These are phyloP conservation scores for Tricholauxania praeusta DNA, from an alignment of 2,888 invertebrate species.

Conservation along the genomic window DNA sequence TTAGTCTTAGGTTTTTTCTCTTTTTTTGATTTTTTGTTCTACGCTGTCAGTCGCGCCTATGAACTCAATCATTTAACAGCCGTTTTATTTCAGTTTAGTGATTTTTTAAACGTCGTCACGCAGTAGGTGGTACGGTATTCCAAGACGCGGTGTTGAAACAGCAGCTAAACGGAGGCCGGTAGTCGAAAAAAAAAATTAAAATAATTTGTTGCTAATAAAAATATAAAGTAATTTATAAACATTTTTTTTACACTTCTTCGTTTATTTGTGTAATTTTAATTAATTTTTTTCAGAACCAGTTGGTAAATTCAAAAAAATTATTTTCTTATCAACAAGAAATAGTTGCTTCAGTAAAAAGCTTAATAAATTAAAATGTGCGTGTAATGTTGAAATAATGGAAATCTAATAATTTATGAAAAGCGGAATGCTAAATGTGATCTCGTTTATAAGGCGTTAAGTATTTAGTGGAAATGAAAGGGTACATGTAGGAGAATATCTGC, in stretches of 20 bases:
- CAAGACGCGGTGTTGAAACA: background rate
- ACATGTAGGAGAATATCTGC: no score
- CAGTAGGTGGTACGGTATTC: background rate
- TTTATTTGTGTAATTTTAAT: no score
- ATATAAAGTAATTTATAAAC: background rate
- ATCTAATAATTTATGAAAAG: no score
- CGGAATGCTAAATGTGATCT: no score
- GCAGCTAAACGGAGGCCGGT: background rate
- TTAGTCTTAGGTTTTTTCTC: background rate
- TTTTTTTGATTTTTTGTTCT: background rate
- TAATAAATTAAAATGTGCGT: no score
- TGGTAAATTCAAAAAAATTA: no score
- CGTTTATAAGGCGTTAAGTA: no score
- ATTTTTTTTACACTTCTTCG: no score
- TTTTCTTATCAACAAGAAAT: no score
- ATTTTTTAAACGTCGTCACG: background rate
- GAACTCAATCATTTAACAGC: background rate
- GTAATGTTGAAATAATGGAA: background rate
- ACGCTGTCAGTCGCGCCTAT: background rate
- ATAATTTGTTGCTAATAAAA: conserved; percentile 8
- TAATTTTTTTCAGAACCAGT: no score
- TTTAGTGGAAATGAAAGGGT: no score
- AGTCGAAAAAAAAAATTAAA: background rate
- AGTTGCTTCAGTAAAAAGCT: no score
- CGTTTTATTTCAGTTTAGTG: background rate